Percentiles rank a stretch among this genome's conserved stretches.
These are phyloP conservation scores for Esox niger DNA, from an alignment of 2,113 vertebrate species.

Conservation along the genomic window DNA sequence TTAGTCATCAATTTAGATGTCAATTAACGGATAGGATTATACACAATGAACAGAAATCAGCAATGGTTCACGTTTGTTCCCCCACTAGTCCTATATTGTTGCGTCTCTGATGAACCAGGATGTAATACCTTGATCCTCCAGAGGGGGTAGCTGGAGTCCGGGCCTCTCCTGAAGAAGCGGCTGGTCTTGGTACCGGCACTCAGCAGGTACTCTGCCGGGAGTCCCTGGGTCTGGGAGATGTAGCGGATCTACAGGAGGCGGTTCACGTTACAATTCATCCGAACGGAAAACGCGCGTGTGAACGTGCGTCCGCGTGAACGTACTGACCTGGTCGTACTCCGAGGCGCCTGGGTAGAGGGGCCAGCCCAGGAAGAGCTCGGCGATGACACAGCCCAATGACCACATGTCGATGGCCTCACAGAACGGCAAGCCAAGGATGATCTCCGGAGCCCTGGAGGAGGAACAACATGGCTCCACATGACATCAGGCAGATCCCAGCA, in stretches of 20 bases:
- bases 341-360: slow-evolving; percentile 97
- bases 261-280: slow-evolving; percentile 49
- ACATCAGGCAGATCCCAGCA: too few species aligned
- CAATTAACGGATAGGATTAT: too few species aligned
- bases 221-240: slow-evolving; percentile 97
- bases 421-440: slow-evolving; percentile 94
- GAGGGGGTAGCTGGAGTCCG: slow-evolving; percentile 91
- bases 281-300: neutral
- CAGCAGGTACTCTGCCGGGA: slow-evolving; percentile 94
- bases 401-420: slow-evolving; percentile 99
- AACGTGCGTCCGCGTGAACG: too few species aligned
- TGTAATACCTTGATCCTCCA: slow-evolving; percentile 68
- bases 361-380: slow-evolving; percentile 97
- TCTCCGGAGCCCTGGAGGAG: slow-evolving; percentile 88
- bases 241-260: slow-evolving; percentile 85
- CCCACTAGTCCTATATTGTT: too few species aligned
- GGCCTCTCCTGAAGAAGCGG: slow-evolving; percentile 96
- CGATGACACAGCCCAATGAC: slow-evolving; percentile 97
- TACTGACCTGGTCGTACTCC: slow-evolving; percentile 96
- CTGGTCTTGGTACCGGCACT: slow-evolving; percentile 96
- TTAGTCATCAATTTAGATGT: too few species aligned
- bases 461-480: slow-evolving; percentile 3
- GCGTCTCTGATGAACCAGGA: too few species aligned
- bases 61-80: too few species aligned
- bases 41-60: too few species aligned